These are phyloP conservation scores for Dastarcus helophoroides DNA, from an alignment of 2,888 invertebrate genomes.

Conservation along the genomic window DNA sequence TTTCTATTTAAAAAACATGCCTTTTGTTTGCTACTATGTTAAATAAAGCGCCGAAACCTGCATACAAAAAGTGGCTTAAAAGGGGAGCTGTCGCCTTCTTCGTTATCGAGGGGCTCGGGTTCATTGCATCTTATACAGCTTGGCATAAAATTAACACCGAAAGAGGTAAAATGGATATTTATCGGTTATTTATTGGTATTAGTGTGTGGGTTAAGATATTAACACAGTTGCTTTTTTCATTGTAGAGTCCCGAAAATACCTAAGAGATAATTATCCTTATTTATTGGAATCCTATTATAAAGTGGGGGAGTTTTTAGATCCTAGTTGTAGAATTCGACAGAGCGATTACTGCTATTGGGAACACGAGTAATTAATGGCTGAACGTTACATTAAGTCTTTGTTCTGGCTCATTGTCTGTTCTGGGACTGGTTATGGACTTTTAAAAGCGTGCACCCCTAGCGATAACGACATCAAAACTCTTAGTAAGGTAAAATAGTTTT, in stretches of 20 bases:
- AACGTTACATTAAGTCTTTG: conserved; percentile 34
- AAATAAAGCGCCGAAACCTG: conserved; percentile 49
- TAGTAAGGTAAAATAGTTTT: conserved; percentile 18
- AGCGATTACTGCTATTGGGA: conserved; percentile 47
- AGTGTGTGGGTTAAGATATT: conserved; percentile 4
- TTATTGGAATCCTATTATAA: conserved; percentile 58
- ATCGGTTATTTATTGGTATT: conserved; percentile 2
- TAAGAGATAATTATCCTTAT: conserved; percentile 53
- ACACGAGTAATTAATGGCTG: conserved; percentile 38
- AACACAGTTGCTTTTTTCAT: conserved; percentile 17
- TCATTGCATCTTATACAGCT: conserved; percentile 49
- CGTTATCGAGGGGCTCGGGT: conserved; percentile 45
- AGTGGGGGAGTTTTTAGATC: conserved; percentile 51
- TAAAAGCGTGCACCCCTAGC: conserved; percentile 44
- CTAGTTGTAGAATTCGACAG: conserved; percentile 39
- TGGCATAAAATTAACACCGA: conserved; percentile 60
- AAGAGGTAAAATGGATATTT: conserved; percentile 46
- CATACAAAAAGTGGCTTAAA: conserved; percentile 36
- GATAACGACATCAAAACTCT: conserved; percentile 25
- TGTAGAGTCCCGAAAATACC: conserved; percentile 59
- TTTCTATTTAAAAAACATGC: too few relatives aligned
- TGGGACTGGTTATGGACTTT: conserved; percentile 48
- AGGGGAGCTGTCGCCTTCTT: conserved; percentile 45
- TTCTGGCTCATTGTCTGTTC: conserved; percentile 50
- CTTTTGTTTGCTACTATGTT: too few relatives aligned